Conservation (phyloP, 2,113 vertebrate species). For the Antennarius striatus region DNA sequence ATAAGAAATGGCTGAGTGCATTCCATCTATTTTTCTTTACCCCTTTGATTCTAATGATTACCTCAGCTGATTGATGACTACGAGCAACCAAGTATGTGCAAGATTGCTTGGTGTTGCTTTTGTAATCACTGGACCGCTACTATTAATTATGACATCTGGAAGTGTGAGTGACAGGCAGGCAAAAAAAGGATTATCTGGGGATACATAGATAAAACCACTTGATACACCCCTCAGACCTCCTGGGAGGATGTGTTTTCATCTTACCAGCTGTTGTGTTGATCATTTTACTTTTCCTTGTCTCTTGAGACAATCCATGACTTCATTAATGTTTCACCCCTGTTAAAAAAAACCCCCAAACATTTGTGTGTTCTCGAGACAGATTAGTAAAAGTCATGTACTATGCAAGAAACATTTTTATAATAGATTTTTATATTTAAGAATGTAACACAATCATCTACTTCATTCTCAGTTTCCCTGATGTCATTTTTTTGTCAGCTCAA, state of each 20-base stretch:
- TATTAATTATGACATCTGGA: conserved; percentile 37
- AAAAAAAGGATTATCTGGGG: conserved; percentile 32
- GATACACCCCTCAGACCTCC: conserved; percentile 4
- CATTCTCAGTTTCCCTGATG: too few species aligned
- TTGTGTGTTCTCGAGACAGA: background rate
- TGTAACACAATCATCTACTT: too few species aligned
- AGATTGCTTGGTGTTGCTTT: conserved; percentile 33
- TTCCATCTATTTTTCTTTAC: conserved; percentile 17
- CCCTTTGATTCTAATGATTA: conserved; percentile 49
- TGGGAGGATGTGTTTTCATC: conserved; percentile 48
- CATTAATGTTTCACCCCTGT: conserved; percentile 6
- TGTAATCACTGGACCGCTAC: conserved; percentile 14
- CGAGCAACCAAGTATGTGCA: conserved; percentile 9
- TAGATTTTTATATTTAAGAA: too few species aligned
- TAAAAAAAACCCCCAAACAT: background rate
- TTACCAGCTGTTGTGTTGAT: conserved; percentile 35
- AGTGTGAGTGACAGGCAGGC: conserved; percentile 35
- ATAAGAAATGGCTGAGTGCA: background rate
- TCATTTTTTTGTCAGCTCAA: too few species aligned
- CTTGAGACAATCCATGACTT: conserved; percentile 22
- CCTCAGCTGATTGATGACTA: conserved; percentile 53
- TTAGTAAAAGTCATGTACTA: background rate
- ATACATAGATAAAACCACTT: conserved; percentile 21
- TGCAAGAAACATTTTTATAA: too few species aligned
- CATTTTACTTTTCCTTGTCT: conserved; percentile 37